A percentile compares a stretch with the other conserved stretches of the same genome.
Evolutionary conservation across 2,113 vertebrate genomes (phyloP).

Genomic region (Phainopepla nitens): DNA sequence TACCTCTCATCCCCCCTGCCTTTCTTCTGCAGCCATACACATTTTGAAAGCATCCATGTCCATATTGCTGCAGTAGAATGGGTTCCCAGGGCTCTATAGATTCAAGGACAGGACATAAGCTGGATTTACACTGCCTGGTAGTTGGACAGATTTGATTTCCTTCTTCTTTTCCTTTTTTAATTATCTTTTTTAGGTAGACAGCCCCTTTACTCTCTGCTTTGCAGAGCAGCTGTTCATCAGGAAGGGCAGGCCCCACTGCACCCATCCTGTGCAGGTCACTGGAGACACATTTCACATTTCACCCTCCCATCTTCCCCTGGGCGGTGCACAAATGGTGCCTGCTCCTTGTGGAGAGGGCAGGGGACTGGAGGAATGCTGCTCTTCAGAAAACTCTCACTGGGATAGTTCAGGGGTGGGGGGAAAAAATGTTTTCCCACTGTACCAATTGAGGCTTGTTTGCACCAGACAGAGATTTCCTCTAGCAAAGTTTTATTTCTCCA

Average conservation of each 20-base stretch:
- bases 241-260: slow-evolving; percentile 14
- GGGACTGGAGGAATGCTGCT: not conserved
- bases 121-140: not conserved
- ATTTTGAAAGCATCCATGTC: not conserved
- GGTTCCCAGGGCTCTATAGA: not conserved
- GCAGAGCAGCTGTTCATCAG: not conserved
- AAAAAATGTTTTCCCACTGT: not conserved
- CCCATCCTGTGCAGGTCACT: slow-evolving; percentile 16
- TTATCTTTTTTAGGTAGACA: not conserved
- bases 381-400: not conserved
- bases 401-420: not conserved
- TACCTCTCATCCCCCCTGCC: not conserved
- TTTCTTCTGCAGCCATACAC: not conserved
- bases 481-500: not conserved
- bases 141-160: not conserved
- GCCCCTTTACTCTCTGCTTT: not conserved
- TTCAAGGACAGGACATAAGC: not conserved
- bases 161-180: not conserved
- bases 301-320: not conserved
- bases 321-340: not conserved
- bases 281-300: not conserved
- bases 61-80: not conserved
- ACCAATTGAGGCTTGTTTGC: not conserved
- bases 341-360: not conserved
- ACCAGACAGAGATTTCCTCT: not conserved